A percentile compares a stretch with the other conserved stretches of the same genome.
Conservation (phyloP, 2,888 invertebrate species). For the Lasius platythorax region DNA sequence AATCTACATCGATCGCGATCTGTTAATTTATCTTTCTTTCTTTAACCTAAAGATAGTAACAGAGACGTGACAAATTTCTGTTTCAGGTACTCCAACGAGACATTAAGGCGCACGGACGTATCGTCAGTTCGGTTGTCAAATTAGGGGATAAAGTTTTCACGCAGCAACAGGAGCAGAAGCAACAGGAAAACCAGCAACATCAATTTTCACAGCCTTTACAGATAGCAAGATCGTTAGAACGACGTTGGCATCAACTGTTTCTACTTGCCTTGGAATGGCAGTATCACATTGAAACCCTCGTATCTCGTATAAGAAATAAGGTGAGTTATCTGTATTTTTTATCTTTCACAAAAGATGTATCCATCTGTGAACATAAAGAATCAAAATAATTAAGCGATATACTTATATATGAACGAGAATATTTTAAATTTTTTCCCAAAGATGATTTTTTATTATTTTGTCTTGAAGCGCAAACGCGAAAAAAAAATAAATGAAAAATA, state of each 20-base stretch:
- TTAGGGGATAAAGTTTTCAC: conserved; percentile 89
- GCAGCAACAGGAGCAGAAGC: conserved; percentile 80
- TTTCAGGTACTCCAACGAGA: conserved; percentile 96
- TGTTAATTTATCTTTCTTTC: conserved; percentile 12
- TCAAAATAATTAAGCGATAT: conserved; percentile 1
- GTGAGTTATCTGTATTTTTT: conserved; percentile 83
- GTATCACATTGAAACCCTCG: conserved; percentile 94
- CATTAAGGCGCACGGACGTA: conserved; percentile 96
- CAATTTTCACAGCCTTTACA: conserved; percentile 84
- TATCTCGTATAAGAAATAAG: conserved; percentile 90
- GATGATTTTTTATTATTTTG: neutral
- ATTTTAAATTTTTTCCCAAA: neutral
- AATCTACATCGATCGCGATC: neutral
- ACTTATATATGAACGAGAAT: neutral
- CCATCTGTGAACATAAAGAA: neutral
- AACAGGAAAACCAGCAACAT: conserved; percentile 72
- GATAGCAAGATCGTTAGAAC: conserved; percentile 91
- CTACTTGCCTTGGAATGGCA: conserved; percentile 96
- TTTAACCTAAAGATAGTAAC: conserved; percentile 79
- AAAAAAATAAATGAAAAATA: neutral
- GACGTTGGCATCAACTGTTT: conserved; percentile 96
- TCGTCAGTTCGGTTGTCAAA: conserved; percentile 92
- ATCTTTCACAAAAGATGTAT: neutral
- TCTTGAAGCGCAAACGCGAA: neutral
- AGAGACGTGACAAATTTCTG: conserved; percentile 23